Evolutionary conservation across 2,113 vertebrate genomes (phyloP).

Genomic region (Sciurus niger): DNA sequence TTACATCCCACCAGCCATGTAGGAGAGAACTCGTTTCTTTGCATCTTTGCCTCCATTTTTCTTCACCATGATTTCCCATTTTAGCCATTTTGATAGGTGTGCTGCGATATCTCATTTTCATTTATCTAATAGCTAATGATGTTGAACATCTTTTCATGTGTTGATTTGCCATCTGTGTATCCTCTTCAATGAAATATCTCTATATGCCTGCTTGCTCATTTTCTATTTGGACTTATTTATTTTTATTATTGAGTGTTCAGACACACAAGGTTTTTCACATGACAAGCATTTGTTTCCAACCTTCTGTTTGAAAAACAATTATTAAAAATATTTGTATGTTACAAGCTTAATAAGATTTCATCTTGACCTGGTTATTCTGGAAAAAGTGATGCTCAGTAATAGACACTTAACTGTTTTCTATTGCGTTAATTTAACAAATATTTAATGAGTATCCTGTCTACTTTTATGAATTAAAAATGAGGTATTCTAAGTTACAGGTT

Average conservation of each 20-base stretch:
- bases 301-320: neutral
- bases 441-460: neutral
- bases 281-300: neutral
- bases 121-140: neutral
- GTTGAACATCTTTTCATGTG: constrained; percentile 3
- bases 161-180: neutral
- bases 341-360: neutral
- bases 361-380: constrained; percentile 19
- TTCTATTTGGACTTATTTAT: constrained; percentile 3
- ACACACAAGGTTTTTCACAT: neutral
- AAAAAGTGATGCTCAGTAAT: neutral
- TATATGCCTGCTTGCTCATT: neutral
- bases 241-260: constrained; percentile 32
- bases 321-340: neutral
- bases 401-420: neutral
- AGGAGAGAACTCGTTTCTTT: neutral
- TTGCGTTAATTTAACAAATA: constrained; percentile 32
- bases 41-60: neutral
- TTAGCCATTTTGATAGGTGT: neutral
- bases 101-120: neutral
- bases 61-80: neutral
- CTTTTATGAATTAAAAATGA: neutral
- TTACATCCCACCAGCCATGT: neutral
- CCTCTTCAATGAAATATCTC: neutral
- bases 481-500: constrained; percentile 10